A percentile compares a stretch with the other conserved stretches of the same genome.
Evolutionary conservation across 2,888 invertebrate species (phyloP).

Genomic region (Cataglyphis livida): DNA sequence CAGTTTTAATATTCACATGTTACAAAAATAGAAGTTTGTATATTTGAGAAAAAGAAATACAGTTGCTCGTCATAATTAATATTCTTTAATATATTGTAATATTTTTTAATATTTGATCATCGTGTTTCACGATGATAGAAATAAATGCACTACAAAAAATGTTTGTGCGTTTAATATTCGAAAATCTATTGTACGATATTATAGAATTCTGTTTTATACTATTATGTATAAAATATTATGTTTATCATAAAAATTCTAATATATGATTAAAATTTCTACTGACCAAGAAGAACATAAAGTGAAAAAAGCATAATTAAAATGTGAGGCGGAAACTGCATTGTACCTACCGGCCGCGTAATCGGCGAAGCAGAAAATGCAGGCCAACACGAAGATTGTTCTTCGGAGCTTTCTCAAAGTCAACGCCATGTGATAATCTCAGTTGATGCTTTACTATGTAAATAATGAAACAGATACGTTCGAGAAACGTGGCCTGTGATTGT

Average conservation of each 20-base stretch:
- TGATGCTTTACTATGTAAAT: constrained; percentile 12
- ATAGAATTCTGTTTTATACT: background rate
- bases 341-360: constrained; percentile 88
- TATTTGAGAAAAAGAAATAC: background rate
- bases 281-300: background rate
- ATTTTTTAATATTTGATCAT: background rate
- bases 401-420: constrained; percentile 68
- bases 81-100: background rate
- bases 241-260: background rate
- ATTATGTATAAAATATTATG: background rate
- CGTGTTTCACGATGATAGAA: background rate
- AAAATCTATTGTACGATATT: background rate
- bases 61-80: background rate
- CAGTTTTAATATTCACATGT: background rate
- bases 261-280: background rate
- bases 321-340: constrained; percentile 2
- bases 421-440: constrained; percentile 62
- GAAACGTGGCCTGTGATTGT: background rate
- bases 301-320: background rate
- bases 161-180: background rate
- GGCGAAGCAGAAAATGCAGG: constrained; percentile 86
- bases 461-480: background rate
- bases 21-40: background rate
- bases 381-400: constrained; percentile 83
- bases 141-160: background rate